A percentile compares a stretch with the other conserved stretches of the same genome.
Evolutionary conservation across 1,140 invertebrate genomes (phyloP).

Genomic region (Zaprionus gabonicus): DNA sequence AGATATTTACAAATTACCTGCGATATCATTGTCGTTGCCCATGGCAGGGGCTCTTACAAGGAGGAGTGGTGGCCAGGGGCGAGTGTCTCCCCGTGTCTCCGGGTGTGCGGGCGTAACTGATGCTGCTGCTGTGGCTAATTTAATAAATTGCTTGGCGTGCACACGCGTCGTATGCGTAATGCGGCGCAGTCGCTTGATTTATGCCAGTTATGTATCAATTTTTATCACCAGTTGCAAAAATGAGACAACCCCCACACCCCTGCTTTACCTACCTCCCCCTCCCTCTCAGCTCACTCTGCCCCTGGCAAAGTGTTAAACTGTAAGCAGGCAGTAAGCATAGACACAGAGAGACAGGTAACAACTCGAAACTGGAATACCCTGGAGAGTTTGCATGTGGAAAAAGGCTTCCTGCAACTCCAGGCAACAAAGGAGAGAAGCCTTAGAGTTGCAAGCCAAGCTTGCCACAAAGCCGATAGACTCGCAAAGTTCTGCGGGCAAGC

Average conservation of each 20-base stretch:
- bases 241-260: slow-evolving; percentile 29
- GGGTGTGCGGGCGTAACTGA: not conserved
- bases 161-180: slow-evolving; percentile 73
- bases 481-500: slow-evolving; percentile 2
- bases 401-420: not conserved
- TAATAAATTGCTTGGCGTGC: slow-evolving; percentile 69
- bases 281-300: too few relatives aligned
- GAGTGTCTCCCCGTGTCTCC: too few relatives aligned
- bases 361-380: slow-evolving; percentile 23
- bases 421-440: not conserved
- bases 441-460: not conserved
- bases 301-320: slow-evolving; percentile 75
- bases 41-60: slow-evolving; percentile 20
- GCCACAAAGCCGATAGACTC: slow-evolving; percentile 18
- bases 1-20: slow-evolving; percentile 83
- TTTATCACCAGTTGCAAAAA: slow-evolving; percentile 81
- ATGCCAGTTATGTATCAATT: slow-evolving; percentile 82
- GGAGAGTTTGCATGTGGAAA: not conserved
- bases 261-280: not conserved
- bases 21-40: slow-evolving; percentile 39
- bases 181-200: slow-evolving; percentile 71
- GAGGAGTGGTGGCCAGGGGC: not conserved
- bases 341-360: not conserved
- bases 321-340: slow-evolving; percentile 66
- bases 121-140: slow-evolving; percentile 73